Evolutionary conservation across 2,797 vertebrate species (phyloP).

Genomic region (Decapterus maruadsi): DNA sequence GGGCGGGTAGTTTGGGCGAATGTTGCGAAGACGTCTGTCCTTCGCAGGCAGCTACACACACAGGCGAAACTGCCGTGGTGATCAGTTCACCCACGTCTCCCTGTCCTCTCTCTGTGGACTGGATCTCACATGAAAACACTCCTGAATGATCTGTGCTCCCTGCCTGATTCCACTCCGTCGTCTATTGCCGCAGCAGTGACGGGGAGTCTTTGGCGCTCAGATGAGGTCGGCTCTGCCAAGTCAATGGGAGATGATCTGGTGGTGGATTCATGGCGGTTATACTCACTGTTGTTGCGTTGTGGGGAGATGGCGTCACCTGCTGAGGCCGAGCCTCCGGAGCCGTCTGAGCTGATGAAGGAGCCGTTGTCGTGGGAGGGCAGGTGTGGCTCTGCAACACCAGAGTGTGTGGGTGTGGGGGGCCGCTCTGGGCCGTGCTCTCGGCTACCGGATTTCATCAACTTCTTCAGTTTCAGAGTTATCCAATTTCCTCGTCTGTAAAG

Average conservation of each 20-base stretch:
- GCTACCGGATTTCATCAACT: slow-evolving; percentile 95
- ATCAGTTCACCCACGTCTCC: neutral
- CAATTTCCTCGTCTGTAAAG: slow-evolving; percentile 93
- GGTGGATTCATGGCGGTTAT: slow-evolving; percentile 33
- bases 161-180: slow-evolving; percentile 24
- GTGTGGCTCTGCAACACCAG: slow-evolving; percentile 86
- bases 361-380: slow-evolving; percentile 91
- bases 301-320: slow-evolving; percentile 88
- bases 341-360: slow-evolving; percentile 92
- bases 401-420: slow-evolving; percentile 87
- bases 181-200: slow-evolving; percentile 13
- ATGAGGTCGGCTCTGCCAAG: neutral
- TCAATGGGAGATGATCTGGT: slow-evolving; percentile 15
- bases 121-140: slow-evolving; percentile 6
- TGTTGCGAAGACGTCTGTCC: neutral
- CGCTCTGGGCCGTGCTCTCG: slow-evolving; percentile 85
- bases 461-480: slow-evolving; percentile 98
- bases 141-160: slow-evolving; percentile 9
- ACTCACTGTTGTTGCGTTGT: slow-evolving; percentile 93
- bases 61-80: neutral
- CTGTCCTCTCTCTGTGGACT: slow-evolving; percentile 27
- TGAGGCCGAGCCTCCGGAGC: slow-evolving; percentile 89
- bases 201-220: neutral
- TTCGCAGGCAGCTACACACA: neutral
- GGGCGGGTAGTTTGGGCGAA: neutral